These are phyloP conservation scores for Bombus ignitus DNA, from an alignment of 1,140 invertebrate species.

Conservation along the genomic window DNA sequence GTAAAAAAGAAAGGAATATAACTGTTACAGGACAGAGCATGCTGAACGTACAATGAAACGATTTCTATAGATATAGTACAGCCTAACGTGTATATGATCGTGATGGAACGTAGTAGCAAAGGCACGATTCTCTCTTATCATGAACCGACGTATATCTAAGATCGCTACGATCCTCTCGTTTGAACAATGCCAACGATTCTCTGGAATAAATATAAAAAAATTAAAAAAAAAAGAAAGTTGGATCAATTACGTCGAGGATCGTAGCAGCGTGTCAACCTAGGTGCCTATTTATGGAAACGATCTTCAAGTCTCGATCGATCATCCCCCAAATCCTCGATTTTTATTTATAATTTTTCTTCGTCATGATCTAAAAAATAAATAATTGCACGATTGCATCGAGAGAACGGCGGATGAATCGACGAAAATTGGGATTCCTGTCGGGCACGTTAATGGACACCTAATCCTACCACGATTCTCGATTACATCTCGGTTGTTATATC, in stretches of 20 bases:
- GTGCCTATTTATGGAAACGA: not conserved
- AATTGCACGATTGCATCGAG: not conserved
- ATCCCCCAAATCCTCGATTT: not conserved
- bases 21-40: not conserved
- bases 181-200: not conserved
- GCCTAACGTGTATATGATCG: not conserved
- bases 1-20: not conserved
- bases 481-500: not conserved
- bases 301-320: not conserved
- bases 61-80: slow-evolving; percentile 10
- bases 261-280: not conserved
- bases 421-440: not conserved
- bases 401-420: not conserved
- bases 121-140: slow-evolving; percentile 44
- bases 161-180: slow-evolving; percentile 3
- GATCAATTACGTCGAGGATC: not conserved
- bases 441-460: not conserved
- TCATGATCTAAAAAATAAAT: not conserved
- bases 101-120: slow-evolving; percentile 31
- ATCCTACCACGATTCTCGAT: not conserved
- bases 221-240: not conserved
- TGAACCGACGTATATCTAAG: slow-evolving; percentile 16
- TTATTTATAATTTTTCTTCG: not conserved
- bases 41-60: slow-evolving; percentile 5
- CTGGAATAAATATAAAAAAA: not conserved